Base-by-base conservation (phyloP, 23 tunicate genomes). In the Botrylloides violaceus region DNA sequence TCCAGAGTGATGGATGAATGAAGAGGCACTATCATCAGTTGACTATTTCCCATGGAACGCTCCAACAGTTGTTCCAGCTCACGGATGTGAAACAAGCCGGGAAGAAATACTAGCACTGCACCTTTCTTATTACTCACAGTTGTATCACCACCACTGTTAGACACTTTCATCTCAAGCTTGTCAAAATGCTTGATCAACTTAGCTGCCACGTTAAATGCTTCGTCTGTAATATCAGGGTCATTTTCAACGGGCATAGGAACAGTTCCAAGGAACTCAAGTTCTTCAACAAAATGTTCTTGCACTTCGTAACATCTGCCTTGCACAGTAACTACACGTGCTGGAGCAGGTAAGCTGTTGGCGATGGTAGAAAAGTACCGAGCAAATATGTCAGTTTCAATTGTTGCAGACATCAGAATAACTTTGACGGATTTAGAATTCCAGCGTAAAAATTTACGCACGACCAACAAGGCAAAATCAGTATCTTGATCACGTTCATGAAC, bases 391-490 rank as follows among this genome's bases (percentile, higher is more conserved):
- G 77, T 72, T 25, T 85, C 80, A 27, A 86, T 32, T 3, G 98
- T 93, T 31, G 98, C 98, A 7, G 98, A 93, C 98, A 93, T 93
- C 19, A 93, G 75, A 58, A 93, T 72, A n/a, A 93, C 83, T 58
- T 83, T 90, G 18, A 90, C 97, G 0, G 75, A 55, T 49, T 70
- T 49, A 15, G 97, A 90, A 70, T 93, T 93, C 23, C 33, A 36
- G 36, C 80, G 65, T 28, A 93, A 58, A 12, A 93, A 81, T 32
- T 81, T 77, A 38, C 85, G 66, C 12, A 86, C 88, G 19, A 93
- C 33, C 29, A 93, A 58, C 84, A 93, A 66, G 2, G 84, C 84
- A 79, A 93, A 77, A 64, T 93, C 98, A 22, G 94, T 93, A 19
- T 93, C 88, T 37, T 80, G 84, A 66, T 86, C 94, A 33, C 98